These are phyloP conservation scores for Dicyrtomina minuta DNA, from an alignment of 2,888 invertebrate genomes.

Conservation along the genomic window DNA sequence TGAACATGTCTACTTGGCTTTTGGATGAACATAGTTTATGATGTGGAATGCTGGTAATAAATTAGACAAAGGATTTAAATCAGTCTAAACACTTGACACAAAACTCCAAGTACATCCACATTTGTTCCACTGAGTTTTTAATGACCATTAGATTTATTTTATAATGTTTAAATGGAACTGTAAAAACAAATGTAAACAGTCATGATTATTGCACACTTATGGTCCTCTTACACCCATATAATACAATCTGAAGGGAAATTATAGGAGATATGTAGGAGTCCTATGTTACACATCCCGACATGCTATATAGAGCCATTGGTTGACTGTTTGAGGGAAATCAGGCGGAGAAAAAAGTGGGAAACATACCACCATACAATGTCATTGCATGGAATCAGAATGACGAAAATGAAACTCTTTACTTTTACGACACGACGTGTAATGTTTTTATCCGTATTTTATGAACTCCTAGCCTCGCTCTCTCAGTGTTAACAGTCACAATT, in stretches of 20 bases:
- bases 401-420: constrained; percentile 15
- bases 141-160: constrained; percentile 16
- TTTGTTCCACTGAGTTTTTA: constrained; percentile 11
- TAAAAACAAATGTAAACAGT: constrained; percentile 13
- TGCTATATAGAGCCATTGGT: too few relatives aligned
- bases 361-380: background rate
- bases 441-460: too few relatives aligned
- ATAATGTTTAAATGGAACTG: constrained; percentile 4
- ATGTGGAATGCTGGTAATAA: background rate
- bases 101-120: background rate
- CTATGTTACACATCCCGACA: background rate
- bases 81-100: constrained; percentile 17
- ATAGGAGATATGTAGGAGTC: too few relatives aligned
- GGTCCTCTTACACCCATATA: too few relatives aligned
- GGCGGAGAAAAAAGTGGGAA: constrained; percentile 17
- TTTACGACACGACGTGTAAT: constrained; percentile 1
- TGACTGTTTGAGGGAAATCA: constrained; percentile 19
- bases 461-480: too few relatives aligned
- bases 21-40: background rate
- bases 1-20: background rate
- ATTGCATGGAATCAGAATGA: constrained; percentile 4
- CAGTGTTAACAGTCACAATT: too few relatives aligned
- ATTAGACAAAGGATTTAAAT: constrained; percentile 4
- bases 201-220: background rate
- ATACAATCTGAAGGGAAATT: too few relatives aligned